These are phyloP conservation scores for Dinomys branickii DNA, from an alignment of 2,113 vertebrate genomes.

Conservation along the genomic window DNA sequence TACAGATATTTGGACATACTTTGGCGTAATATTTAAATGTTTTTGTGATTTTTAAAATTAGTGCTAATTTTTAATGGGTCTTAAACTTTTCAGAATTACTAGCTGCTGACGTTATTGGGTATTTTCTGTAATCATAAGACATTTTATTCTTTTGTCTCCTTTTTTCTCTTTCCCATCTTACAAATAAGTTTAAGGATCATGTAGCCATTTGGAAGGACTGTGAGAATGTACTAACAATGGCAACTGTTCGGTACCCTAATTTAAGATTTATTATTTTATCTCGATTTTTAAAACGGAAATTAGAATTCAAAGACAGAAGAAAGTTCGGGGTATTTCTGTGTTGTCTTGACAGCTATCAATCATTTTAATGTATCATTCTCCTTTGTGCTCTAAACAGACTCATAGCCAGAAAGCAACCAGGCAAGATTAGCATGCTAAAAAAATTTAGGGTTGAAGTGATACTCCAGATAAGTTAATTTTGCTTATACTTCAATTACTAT, in stretches of 20 bases:
- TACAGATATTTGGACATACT: slow-evolving; percentile 79
- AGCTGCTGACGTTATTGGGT: slow-evolving; percentile 70
- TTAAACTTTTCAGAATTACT: slow-evolving; percentile 71
- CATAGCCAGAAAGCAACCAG: slow-evolving; percentile 9
- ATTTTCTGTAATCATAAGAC: slow-evolving; percentile 46
- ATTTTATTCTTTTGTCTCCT: slow-evolving; percentile 27
- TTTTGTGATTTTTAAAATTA: slow-evolving; percentile 84
- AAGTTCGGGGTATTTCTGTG: neutral
- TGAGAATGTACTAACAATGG: neutral
- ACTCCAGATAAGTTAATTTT: neutral
- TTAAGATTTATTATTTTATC: neutral
- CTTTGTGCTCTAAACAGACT: slow-evolving; percentile 30
- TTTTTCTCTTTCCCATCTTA: slow-evolving; percentile 5
- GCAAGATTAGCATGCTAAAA: neutral
- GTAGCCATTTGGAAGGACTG: neutral
- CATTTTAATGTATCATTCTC: neutral
- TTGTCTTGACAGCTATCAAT: neutral
- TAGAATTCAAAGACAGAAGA: slow-evolving; percentile 42
- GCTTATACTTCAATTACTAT: neutral
- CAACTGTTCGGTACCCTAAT: neutral
- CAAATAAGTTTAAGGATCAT: slow-evolving; percentile 22
- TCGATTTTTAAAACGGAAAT: slow-evolving; percentile 35
- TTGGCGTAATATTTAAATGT: slow-evolving; percentile 80
- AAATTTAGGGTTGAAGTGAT: neutral
- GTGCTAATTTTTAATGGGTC: slow-evolving; percentile 55